Percentiles rank a stretch among this genome's conserved stretches.
Conservation (phyloP, 2,797 vertebrate species). For the Austrolebias charrua region DNA sequence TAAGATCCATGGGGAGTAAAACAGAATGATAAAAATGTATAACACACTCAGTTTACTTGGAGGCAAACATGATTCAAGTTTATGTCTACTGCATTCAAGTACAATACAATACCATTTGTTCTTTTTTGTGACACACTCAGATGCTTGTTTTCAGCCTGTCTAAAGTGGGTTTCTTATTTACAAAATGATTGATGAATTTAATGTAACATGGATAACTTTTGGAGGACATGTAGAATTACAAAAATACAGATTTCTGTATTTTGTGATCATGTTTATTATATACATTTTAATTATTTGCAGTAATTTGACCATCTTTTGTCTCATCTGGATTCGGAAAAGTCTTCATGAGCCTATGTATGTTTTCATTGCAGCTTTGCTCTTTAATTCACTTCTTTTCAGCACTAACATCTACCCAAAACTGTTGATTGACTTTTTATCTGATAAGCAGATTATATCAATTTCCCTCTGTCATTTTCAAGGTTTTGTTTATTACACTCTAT, state of each 20-base stretch:
- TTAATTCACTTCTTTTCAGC: conserved; percentile 1
- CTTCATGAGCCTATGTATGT: conserved; percentile 50
- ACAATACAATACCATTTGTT: too few relatives aligned
- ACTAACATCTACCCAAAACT: conserved; percentile 8
- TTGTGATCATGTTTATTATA: conserved; percentile 16
- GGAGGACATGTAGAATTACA: conserved; percentile 5
- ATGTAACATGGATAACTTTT: conserved; percentile 5
- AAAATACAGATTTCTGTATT: conserved; percentile 21
- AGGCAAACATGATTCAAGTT: not conserved
- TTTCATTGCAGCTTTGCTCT: conserved; percentile 48
- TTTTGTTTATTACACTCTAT: conserved; percentile 20
- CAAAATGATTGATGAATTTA: not conserved
- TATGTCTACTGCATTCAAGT: too few relatives aligned
- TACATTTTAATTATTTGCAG: conserved; percentile 40
- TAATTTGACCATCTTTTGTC: conserved; percentile 34
- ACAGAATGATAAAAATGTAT: not conserved
- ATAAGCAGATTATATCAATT: conserved; percentile 19
- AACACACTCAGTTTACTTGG: not conserved
- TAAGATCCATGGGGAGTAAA: conserved; percentile 2
- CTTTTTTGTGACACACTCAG: not conserved
- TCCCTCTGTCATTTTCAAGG: conserved; percentile 17
- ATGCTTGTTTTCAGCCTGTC: too few relatives aligned
- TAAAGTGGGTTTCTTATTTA: not conserved
- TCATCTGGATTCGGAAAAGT: conserved; percentile 30
- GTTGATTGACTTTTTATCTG: conserved; percentile 12